Base-by-base conservation (phyloP, 2,113 vertebrate genomes). In the Platycercus adscitus region DNA sequence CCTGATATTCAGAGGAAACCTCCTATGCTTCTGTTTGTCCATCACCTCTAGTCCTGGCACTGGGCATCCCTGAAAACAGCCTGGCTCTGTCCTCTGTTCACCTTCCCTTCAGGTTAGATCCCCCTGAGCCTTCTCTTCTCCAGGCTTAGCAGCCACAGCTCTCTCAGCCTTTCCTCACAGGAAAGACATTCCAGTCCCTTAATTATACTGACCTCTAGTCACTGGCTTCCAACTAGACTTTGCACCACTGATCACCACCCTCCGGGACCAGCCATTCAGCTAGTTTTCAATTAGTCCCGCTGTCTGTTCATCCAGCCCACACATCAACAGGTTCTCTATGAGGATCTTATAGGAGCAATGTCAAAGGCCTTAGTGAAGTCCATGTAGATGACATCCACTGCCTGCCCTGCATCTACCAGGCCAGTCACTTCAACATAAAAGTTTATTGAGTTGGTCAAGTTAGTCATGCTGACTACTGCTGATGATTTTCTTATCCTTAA, bases 161-260 rank as follows among this genome's bases (percentile, higher is more conserved):
- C 10, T 55, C n/a, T 85, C 63, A 84, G 33, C 17, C 41, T 56
- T 69, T 79, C 35, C 19, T 86, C 50, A 11, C 7, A 10, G 2
- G 19, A 82, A 12, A 68, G 18, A 31, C n/a, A 8, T 7, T 60
- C 18, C 26, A 31, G 20, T 66, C 10, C 14, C 53, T 49, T 60
- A 6, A 71, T 20, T 16, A n/a, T 60, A 65, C 41, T 69, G 21
- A 58, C 8, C 18, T 31, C 20, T 52, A 50, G 25, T 29, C 35
- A 28, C 14, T 80, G 41, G 29, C 10, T 20, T 56, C 50, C 33
- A 71, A 0, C 3, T 16, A 46, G 46, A 28, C 18, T 17, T 68
- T 72, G 31, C 11, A 47, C 5, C 0, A 0, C 35, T 86, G 25
- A 46, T 13, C 46, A 71, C 3, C 3, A 29, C 6, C 0, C 13